These are phyloP conservation scores for Poeciliopsis infans DNA, from an alignment of 2,797 vertebrate genomes.

Conservation along the genomic window DNA sequence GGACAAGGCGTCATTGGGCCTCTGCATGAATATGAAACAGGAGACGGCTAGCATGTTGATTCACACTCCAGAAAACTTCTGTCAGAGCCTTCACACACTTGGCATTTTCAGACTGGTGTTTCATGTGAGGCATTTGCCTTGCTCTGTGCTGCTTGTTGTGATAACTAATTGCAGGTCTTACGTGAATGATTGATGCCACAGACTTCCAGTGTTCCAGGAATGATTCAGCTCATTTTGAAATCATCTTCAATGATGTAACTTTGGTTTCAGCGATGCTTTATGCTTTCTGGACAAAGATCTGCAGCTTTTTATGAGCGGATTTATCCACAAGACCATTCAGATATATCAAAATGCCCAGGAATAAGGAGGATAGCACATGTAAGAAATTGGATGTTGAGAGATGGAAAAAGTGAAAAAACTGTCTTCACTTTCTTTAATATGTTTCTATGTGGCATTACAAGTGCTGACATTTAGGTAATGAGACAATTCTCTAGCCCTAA, in stretches of 20 bases:
- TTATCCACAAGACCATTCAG: conserved; percentile 12
- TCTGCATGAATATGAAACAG: conserved; percentile 90
- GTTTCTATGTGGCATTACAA: conserved; percentile 49
- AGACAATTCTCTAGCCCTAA: conserved; percentile 47
- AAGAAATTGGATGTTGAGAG: not conserved
- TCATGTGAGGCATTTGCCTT: conserved; percentile 45
- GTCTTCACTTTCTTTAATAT: conserved; percentile 57
- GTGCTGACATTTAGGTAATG: conserved; percentile 54
- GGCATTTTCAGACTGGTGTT: conserved; percentile 62
- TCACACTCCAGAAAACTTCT: conserved; percentile 87
- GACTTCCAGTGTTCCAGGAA: conserved; percentile 42
- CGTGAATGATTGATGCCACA: conserved; percentile 52
- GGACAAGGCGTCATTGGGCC: conserved; percentile 90
- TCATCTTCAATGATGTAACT: conserved; percentile 43
- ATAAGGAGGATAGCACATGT: conserved; percentile 21
- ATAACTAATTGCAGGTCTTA: conserved; percentile 59
- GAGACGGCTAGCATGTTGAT: conserved; percentile 79
- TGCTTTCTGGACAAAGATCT: conserved; percentile 17
- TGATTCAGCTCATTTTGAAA: conserved; percentile 55
- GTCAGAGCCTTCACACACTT: conserved; percentile 86
- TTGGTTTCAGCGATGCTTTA: conserved; percentile 15
- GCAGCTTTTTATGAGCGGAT: conserved; percentile 8
- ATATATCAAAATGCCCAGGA: conserved; percentile 22
- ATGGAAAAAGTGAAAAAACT: conserved; percentile 18
- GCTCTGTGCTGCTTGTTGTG: conserved; percentile 59